Conservation (phyloP, 1,140 invertebrate species). For the Bombus picipes region DNA sequence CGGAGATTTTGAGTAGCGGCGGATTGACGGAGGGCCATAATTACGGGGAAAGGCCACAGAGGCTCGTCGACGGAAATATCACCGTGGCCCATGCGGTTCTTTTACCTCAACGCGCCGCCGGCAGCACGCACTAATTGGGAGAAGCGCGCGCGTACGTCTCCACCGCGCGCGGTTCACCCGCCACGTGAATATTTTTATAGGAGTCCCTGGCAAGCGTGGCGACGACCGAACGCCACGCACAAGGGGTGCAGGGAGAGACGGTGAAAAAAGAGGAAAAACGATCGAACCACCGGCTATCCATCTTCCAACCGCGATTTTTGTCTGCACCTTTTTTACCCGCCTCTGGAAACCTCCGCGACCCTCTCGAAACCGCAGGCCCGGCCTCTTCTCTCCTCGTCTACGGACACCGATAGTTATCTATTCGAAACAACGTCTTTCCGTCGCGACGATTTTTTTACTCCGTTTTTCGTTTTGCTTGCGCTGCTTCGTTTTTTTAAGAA, state of each 20-base stretch:
- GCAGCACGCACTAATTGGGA: slow-evolving; percentile 80
- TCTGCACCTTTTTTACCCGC: slow-evolving; percentile 40
- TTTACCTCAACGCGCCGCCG: slow-evolving; percentile 75
- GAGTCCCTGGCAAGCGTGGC: slow-evolving; percentile 43
- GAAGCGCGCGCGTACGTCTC: slow-evolving; percentile 75
- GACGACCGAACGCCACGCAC: neutral
- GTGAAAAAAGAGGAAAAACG: slow-evolving; percentile 40
- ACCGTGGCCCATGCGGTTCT: slow-evolving; percentile 73
- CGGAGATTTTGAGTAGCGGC: slow-evolving; percentile 63
- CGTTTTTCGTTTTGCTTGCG: neutral
- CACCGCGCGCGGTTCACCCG: slow-evolving; percentile 61
- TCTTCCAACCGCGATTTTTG: slow-evolving; percentile 73
- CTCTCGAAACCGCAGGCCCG: neutral
- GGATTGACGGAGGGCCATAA: slow-evolving; percentile 78
- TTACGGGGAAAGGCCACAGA: slow-evolving; percentile 75
- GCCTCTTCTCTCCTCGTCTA: neutral
- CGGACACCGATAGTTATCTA: slow-evolving; percentile 19
- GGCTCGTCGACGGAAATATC: slow-evolving; percentile 82
- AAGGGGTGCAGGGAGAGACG: neutral
- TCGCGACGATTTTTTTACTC: neutral
- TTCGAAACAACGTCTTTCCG: slow-evolving; percentile 8
- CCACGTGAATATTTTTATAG: slow-evolving; percentile 73
- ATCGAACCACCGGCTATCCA: slow-evolving; percentile 73
- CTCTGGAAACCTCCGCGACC: slow-evolving; percentile 17
- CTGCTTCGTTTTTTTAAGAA: neutral